Evolutionary conservation across 2,797 vertebrate genomes (phyloP).

Genomic region (Ibycter americanus): DNA sequence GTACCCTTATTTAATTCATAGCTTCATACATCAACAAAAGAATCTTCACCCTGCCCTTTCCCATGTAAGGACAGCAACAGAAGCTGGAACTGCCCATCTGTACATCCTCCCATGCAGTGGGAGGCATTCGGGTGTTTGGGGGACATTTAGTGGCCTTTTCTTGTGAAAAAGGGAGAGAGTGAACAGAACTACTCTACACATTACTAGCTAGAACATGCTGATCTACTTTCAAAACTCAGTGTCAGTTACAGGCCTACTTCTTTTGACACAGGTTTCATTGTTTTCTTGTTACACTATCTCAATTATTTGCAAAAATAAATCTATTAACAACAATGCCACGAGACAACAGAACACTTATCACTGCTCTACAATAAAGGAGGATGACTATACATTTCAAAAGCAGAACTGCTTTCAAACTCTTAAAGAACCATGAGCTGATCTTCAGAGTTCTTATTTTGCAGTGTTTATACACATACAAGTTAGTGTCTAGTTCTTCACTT

Average conservation of each 20-base stretch:
- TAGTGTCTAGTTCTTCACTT: neutral
- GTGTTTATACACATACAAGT: neutral
- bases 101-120: neutral
- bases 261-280: neutral
- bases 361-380: neutral
- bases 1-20: neutral
- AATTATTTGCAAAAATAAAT: neutral
- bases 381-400: neutral
- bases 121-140: neutral
- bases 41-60: neutral
- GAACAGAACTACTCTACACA: neutral
- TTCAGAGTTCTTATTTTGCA: neutral
- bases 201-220: neutral
- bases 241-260: neutral
- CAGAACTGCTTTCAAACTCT: neutral
- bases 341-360: neutral
- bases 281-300: neutral
- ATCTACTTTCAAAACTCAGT: neutral
- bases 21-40: neutral
- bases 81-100: neutral
- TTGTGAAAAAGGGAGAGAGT: neutral
- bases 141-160: neutral
- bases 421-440: neutral
- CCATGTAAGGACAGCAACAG: accelerated
- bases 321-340: neutral